Evolutionary conservation across 2,113 vertebrate genomes (phyloP).

Genomic region (Micronycteris hirsuta): DNA sequence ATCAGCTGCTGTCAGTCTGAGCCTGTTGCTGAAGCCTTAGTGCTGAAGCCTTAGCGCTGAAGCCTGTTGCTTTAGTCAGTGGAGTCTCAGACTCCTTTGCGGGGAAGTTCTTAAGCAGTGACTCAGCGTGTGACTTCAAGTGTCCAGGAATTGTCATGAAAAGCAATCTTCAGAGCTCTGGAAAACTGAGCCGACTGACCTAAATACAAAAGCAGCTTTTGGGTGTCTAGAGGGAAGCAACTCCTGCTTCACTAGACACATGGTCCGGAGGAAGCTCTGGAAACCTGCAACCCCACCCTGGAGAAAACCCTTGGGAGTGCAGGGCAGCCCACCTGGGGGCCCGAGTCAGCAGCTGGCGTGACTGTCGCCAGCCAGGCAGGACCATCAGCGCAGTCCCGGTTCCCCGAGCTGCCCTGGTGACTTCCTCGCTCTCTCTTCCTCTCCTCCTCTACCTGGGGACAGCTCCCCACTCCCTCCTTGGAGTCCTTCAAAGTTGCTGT

Average conservation of each 20-base stretch:
- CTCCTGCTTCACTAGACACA: neutral
- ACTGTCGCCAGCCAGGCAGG: neutral
- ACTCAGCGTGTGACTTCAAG: constrained; percentile 23
- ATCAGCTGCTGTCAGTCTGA: neutral
- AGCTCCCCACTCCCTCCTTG: neutral
- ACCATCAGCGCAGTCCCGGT: neutral
- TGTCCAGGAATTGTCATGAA: neutral
- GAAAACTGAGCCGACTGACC: neutral
- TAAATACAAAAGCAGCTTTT: neutral
- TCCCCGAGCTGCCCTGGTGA: neutral
- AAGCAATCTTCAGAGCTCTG: neutral
- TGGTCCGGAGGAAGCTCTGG: neutral
- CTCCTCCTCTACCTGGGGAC: neutral
- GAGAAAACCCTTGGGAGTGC: neutral
- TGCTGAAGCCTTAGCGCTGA: no score
- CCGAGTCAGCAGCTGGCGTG: rapidly evolving
- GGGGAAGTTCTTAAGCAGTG: neutral
- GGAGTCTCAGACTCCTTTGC: neutral
- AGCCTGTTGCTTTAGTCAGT: neutral
- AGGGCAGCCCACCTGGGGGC: neutral
- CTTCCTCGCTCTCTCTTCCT: neutral
- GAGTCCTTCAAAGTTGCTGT: neutral
- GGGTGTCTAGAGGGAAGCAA: neutral
- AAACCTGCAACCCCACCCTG: neutral
- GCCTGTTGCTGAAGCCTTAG: neutral